Base-by-base conservation (phyloP, 2,113 vertebrate genomes). In the Tachycineta bicolor region DNA sequence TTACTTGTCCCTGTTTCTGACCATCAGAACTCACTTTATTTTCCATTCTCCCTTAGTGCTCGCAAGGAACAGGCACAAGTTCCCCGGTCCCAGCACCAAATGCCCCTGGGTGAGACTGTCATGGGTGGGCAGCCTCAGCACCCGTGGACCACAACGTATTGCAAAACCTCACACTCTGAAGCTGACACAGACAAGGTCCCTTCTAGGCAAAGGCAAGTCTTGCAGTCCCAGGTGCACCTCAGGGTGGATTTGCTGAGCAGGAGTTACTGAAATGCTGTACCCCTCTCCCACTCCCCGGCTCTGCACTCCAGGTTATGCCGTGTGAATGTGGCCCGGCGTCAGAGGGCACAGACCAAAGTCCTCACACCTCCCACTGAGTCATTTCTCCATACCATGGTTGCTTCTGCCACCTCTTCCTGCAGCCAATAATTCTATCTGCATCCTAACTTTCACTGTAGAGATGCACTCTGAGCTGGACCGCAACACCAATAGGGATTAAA, bases 141-240 rank as follows among this genome's bases (percentile, higher is more conserved):
- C 29, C 46, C 18, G 0, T 0, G 2, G 37, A 73, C 31, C 1
- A 2, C 23, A 1, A 43, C 3, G 0, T 6, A 11, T 17, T 29
- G 37, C 6, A 9, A 91, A 74, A 70, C 62, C 93, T 88, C 31
- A 63, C 49, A 63, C 29, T 52, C 65, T 0, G 0, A 58, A 33
- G 31, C 46, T 43, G 78, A 25, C 47, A 28, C 1, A 1, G 52
- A 11, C 3, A 3, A 31, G 60, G 26, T 71, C 69, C 56, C 41
- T 63, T 49, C 62, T 5, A 26, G 59, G 44, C 31, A 59, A 67
- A 82, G 52, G 9, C 25, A 63, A 83, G 41, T 20, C 14, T 28
- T 76, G 58, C 5, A 3, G 62, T 39, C 5, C 74, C 58, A 44
- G 62, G 34, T 31, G 53, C 52, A 21, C 43, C 19, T 62, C 3